phyloP scores from a whole-genome alignment of 2,888 invertebrate species.

The Octonoba sinensis region DNA sequence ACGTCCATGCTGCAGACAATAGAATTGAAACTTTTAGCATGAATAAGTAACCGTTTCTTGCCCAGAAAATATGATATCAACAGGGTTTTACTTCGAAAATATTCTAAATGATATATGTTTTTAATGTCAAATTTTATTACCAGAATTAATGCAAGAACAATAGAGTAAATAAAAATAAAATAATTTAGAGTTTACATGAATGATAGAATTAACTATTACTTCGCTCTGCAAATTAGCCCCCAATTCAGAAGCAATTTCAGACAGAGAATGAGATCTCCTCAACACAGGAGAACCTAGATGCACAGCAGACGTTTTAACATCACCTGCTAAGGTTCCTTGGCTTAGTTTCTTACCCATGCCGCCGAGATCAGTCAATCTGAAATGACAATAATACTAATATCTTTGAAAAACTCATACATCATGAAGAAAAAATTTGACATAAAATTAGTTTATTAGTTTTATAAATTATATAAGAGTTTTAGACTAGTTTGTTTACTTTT shows the following conservation, averaged over 20 bases:
- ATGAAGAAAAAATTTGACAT: not conserved
- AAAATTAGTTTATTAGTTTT: not conserved
- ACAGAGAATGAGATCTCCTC: conserved; percentile 51
- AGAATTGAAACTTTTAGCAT: no score
- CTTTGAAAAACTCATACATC: not conserved
- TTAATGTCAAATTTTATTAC: no score
- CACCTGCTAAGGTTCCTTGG: conserved; percentile 22
- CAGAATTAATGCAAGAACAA: no score
- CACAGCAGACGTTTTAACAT: conserved; percentile 8
- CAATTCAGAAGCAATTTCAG: conserved; percentile 48
- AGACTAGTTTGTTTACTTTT: no score
- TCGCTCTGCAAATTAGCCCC: conserved; percentile 23
- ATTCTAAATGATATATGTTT: no score
- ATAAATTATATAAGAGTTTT: no score
- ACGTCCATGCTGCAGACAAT: no score
- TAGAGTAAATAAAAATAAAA: no score
- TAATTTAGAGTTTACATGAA: no score
- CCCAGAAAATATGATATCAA: no score
- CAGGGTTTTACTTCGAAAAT: no score
- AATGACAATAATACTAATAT: conserved; percentile 39
- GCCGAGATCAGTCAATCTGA: conserved; percentile 83
- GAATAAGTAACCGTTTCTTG: no score
- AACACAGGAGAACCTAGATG: conserved; percentile 5
- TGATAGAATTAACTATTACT: conserved; percentile 2
- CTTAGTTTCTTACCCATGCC: conserved; percentile 71